These are phyloP conservation scores for Syrphus vitripennis DNA, from an alignment of 2,888 invertebrate genomes.

Conservation along the genomic window DNA sequence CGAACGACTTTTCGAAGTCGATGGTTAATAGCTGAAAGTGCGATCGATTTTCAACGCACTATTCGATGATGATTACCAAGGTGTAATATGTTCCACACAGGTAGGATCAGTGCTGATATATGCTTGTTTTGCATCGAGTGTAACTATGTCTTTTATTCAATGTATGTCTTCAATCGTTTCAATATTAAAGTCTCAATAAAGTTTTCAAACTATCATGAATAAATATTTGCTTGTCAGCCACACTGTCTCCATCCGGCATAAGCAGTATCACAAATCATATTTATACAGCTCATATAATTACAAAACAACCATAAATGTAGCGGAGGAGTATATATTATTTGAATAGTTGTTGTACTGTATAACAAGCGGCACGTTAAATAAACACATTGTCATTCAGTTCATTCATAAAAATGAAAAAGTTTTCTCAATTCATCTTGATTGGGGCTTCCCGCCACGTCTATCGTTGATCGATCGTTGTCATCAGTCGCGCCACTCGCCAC, in stretches of 20 bases:
- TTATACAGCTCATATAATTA: background rate
- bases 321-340: conserved; percentile 6
- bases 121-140: too few relatives aligned
- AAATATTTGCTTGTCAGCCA: conserved; percentile 1
- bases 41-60: too few relatives aligned
- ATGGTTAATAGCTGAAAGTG: too few relatives aligned
- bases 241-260: conserved; percentile 5
- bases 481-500: background rate
- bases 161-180: too few relatives aligned
- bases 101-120: too few relatives aligned
- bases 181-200: background rate
- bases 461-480: background rate
- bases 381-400: conserved; percentile 47
- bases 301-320: conserved; percentile 4
- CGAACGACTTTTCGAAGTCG: too few relatives aligned
- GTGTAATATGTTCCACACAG: too few relatives aligned
- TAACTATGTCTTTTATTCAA: too few relatives aligned
- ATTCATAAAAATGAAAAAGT: conserved; percentile 66
- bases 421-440: conserved; percentile 69
- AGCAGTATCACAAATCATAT: background rate
- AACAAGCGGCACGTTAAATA: background rate
- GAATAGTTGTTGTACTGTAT: background rate
- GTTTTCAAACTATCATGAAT: background rate
- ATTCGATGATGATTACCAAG: too few relatives aligned
- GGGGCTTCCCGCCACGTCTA: conserved; percentile 58